phyloP scores from a whole-genome alignment of 2,888 invertebrate genomes.

The Lagria hirta region DNA sequence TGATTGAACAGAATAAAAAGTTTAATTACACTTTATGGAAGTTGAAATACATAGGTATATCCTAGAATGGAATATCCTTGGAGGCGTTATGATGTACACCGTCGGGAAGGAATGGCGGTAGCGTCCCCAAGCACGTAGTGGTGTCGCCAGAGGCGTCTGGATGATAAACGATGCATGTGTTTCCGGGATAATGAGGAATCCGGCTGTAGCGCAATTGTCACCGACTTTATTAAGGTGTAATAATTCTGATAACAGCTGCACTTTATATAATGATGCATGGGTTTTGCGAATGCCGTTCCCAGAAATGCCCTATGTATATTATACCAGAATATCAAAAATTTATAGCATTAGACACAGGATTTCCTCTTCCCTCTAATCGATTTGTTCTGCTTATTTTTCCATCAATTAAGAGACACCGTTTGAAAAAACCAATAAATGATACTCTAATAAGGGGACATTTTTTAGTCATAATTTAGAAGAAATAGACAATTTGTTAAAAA shows the following conservation, averaged over 20 bases:
- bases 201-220: conserved; percentile 44
- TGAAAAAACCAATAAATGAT: too few species aligned
- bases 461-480: too few species aligned
- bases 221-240: conserved; percentile 50
- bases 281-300: conserved; percentile 23
- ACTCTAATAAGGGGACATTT: too few species aligned
- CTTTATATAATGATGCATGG: conserved; percentile 47
- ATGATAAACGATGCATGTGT: conserved; percentile 43
- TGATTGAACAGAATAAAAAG: too few species aligned
- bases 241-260: conserved; percentile 51
- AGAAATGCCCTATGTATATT: conserved; percentile 10
- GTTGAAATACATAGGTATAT: too few species aligned
- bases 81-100: conserved; percentile 17
- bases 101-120: conserved; percentile 14
- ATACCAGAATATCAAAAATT: conserved; percentile 19
- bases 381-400: too few species aligned
- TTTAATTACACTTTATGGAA: too few species aligned
- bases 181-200: conserved; percentile 38
- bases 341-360: too few species aligned
- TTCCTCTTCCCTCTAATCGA: too few species aligned
- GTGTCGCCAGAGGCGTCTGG: conserved; percentile 31
- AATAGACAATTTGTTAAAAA: too few species aligned
- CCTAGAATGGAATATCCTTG: conserved; percentile 20
- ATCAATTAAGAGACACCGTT: too few species aligned
- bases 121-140: conserved; percentile 32